Percentiles rank a stretch among this genome's conserved stretches.
Evolutionary conservation across 2,888 invertebrate genomes (phyloP).

Genomic region (Leptogaster cylindrica): DNA sequence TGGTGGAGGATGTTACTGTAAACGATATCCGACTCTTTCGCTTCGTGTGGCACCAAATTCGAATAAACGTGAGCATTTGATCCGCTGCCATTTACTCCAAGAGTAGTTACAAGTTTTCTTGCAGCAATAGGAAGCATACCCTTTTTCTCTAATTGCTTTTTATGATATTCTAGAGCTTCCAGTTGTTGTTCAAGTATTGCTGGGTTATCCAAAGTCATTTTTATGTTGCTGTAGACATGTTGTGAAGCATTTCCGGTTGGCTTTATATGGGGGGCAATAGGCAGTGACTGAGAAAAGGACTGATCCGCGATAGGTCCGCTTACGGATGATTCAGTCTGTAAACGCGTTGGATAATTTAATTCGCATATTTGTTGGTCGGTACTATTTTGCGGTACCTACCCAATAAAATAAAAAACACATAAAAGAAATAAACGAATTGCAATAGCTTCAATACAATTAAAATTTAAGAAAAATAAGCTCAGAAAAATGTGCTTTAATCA

Average conservation of each 20-base stretch:
- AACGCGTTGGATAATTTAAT: constrained; percentile 76
- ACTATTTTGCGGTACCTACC: constrained; percentile 76
- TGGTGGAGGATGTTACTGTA: constrained; percentile 66
- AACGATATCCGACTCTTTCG: constrained; percentile 58
- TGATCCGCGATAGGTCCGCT: too few species aligned
- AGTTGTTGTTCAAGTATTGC: constrained; percentile 59
- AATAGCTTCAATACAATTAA: neutral
- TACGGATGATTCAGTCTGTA: neutral
- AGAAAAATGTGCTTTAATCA: neutral
- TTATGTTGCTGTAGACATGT: constrained; percentile 50
- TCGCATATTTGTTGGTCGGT: constrained; percentile 72
- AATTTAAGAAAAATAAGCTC: neutral
- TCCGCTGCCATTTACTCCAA: neutral
- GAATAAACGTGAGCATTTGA: constrained; percentile 54
- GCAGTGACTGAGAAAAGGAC: neutral
- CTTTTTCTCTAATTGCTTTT: constrained; percentile 60
- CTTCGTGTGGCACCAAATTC: constrained; percentile 50
- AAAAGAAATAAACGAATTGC: too few species aligned
- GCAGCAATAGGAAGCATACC: constrained; percentile 51
- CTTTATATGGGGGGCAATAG: neutral
- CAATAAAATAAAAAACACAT: too few species aligned
- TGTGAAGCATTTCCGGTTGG: constrained; percentile 33
- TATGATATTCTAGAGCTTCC: constrained; percentile 60
- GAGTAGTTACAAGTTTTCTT: neutral
- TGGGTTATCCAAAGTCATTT: constrained; percentile 59